A percentile compares a stretch with the other conserved stretches of the same genome.
These are phyloP conservation scores for Autographa pulchrina DNA, from an alignment of 2,888 invertebrate genomes.

Conservation along the genomic window DNA sequence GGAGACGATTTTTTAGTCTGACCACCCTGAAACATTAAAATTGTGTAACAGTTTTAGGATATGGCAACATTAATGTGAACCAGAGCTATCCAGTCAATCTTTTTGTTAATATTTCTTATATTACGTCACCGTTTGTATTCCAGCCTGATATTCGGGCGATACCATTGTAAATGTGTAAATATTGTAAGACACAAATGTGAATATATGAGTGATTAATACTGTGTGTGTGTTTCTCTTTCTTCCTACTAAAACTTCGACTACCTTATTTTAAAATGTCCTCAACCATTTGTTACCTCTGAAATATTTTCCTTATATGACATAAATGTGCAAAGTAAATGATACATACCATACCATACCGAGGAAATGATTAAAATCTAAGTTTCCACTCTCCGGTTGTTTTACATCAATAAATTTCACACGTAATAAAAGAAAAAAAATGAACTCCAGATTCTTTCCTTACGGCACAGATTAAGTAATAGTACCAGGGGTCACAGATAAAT, in stretches of 20 bases:
- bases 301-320: too few relatives aligned
- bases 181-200: slow-evolving; percentile 79
- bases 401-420: too few relatives aligned
- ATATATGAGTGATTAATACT: slow-evolving; percentile 86
- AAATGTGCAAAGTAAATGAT: too few relatives aligned
- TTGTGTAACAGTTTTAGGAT: slow-evolving; percentile 15
- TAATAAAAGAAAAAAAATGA: too few relatives aligned
- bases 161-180: slow-evolving; percentile 84
- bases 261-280: neutral
- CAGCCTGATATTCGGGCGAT: slow-evolving; percentile 59
- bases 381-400: too few relatives aligned
- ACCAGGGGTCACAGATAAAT: too few relatives aligned
- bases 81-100: slow-evolving; percentile 37
- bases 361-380: too few relatives aligned
- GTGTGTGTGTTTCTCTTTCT: slow-evolving; percentile 59
- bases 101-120: slow-evolving; percentile 40
- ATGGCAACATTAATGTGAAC: slow-evolving; percentile 19
- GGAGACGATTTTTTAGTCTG: neutral
- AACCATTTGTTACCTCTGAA: too few relatives aligned
- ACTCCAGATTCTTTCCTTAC: too few relatives aligned
- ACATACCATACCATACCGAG: too few relatives aligned
- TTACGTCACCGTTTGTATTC: slow-evolving; percentile 36
- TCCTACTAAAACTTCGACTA: too few relatives aligned
- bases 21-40: neutral
- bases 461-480: too few relatives aligned